phyloP scores from a whole-genome alignment of 30 jellyfish, hydroid and myxozoan species.

The Catostylus mosaicus region DNA sequence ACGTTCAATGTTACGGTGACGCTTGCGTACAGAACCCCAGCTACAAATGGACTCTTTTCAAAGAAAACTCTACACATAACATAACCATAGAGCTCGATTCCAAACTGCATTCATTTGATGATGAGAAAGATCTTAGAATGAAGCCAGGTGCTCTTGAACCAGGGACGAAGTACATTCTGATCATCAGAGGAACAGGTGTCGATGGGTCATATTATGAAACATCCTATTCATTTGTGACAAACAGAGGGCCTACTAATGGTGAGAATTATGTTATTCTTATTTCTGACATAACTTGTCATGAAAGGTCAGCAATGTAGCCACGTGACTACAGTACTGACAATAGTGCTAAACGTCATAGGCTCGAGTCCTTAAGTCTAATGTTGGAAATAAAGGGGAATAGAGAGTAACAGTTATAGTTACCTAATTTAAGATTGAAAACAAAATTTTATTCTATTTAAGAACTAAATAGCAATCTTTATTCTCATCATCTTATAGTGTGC shows the following conservation, averaged over 20 bases:
- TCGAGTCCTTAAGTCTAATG: no score
- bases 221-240: constrained; percentile 22
- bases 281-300: no score
- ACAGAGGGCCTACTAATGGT: constrained; percentile 39
- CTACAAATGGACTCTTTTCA: constrained; percentile 35
- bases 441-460: no score
- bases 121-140: constrained; percentile 42
- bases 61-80: constrained; percentile 7
- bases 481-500: no score
- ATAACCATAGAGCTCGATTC: constrained; percentile 4
- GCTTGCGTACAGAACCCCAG: constrained; percentile 38
- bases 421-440: no score
- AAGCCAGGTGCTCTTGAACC: constrained; percentile 32
- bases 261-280: no score
- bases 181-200: constrained; percentile 37
- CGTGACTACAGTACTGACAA: no score
- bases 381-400: no score
- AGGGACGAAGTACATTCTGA: constrained; percentile 15
- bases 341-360: no score
- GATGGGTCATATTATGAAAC: constrained; percentile 40
- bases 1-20: constrained; percentile 45
- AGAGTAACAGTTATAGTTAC: no score
- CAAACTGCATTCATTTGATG: constrained; percentile 25
- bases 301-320: no score
- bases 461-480: no score